Evolutionary conservation across 2,113 vertebrate species (phyloP).

Genomic region (Telmatochromis sp.): DNA sequence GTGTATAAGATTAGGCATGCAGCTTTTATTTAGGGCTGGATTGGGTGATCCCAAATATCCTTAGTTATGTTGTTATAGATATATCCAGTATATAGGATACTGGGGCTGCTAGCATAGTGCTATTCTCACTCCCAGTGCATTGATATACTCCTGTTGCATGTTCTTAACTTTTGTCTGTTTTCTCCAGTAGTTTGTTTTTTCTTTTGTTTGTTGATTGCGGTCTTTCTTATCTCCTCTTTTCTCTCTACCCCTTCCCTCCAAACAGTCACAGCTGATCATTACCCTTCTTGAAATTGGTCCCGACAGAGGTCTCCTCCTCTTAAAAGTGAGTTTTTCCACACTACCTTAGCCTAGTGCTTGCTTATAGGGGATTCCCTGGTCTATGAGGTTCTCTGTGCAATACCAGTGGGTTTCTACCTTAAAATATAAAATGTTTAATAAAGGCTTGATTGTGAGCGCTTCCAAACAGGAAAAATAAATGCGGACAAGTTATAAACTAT

Average conservation of each 20-base stretch:
- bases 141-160: neutral
- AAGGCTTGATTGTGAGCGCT: neutral
- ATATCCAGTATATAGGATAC: neutral
- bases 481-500: neutral
- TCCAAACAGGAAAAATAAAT: neutral
- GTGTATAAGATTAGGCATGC: neutral
- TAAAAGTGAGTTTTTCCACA: neutral
- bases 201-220: neutral
- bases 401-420: neutral
- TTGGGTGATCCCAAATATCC: neutral
- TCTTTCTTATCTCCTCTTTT: neutral
- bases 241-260: neutral
- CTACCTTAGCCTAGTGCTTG: neutral
- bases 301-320: neutral
- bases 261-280: neutral
- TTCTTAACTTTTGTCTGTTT: neutral
- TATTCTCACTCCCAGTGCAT: neutral
- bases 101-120: neutral
- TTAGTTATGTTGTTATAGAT: neutral
- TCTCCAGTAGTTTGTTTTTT: neutral
- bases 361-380: neutral
- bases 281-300: neutral
- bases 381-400: neutral
- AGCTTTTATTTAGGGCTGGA: neutral
- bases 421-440: neutral